These are phyloP conservation scores for Margarornis squamiger DNA, from an alignment of 2,797 vertebrate genomes.

Conservation along the genomic window DNA sequence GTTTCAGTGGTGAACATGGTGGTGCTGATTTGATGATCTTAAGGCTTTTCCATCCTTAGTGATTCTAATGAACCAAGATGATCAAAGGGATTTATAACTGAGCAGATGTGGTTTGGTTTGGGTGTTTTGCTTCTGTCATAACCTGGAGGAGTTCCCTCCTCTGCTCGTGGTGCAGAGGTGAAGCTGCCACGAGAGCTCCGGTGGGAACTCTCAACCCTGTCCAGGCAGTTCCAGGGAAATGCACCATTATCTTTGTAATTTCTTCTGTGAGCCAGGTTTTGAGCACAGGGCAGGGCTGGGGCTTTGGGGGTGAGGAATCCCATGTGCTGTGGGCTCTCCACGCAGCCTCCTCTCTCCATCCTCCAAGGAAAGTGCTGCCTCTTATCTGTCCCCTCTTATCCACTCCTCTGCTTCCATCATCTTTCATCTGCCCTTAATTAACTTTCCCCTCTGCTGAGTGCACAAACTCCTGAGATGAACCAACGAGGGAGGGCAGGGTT, in stretches of 20 bases:
- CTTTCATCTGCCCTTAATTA: conserved; percentile 48
- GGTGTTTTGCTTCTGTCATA: background rate
- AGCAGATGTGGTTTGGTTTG: background rate
- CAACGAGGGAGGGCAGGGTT: background rate
- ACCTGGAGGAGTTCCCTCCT: background rate
- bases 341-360: background rate
- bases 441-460: background rate
- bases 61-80: fast-evolving
- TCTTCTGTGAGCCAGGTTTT: background rate
- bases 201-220: background rate
- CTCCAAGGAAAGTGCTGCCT: background rate
- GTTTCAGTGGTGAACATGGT: background rate
- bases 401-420: background rate
- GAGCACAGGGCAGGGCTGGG: background rate
- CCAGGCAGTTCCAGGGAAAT: background rate
- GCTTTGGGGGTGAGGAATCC: background rate
- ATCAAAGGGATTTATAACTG: fast-evolving
- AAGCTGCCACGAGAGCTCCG: background rate
- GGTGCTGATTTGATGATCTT: background rate
- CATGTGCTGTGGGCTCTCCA: fast-evolving
- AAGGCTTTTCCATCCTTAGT: background rate
- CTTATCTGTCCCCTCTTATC: background rate
- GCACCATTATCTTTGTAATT: background rate
- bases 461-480: background rate
- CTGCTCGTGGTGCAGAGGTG: background rate